These are phyloP conservation scores for Syngnathus typhle DNA, from an alignment of 2,113 vertebrate species.

Conservation along the genomic window DNA sequence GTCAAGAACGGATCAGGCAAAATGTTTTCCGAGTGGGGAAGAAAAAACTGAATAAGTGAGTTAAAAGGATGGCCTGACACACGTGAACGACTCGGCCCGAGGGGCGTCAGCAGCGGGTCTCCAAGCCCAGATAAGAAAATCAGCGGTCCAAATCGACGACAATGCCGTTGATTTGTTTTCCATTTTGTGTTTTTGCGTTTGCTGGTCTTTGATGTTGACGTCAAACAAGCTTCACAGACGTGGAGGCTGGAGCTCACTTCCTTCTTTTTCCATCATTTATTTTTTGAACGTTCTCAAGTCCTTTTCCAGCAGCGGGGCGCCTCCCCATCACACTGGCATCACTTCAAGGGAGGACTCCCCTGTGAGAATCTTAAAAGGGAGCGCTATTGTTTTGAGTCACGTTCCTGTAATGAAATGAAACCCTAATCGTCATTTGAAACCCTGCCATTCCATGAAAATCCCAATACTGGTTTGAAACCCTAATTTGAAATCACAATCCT, in stretches of 20 bases:
- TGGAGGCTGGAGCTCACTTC: conserved; percentile 5
- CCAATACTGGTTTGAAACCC: too few species aligned
- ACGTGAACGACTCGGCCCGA: conserved; percentile 5
- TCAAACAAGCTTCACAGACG: conserved; percentile 14
- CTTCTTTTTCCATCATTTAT: conserved; percentile 4
- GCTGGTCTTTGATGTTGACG: not conserved
- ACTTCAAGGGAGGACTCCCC: not conserved
- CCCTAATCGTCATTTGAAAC: not conserved
- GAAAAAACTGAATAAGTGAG: too few species aligned
- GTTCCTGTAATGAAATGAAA: not conserved
- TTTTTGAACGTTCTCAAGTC: not conserved
- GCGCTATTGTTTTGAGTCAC: not conserved
- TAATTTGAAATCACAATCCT: not conserved
- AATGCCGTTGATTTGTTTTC: conserved; percentile 30
- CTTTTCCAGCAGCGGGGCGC: conserved; percentile 12
- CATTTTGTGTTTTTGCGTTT: not conserved
- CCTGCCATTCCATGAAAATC: too few species aligned
- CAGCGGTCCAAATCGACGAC: conserved; percentile 37
- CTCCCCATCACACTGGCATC: conserved; percentile 17
- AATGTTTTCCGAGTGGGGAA: too few species aligned
- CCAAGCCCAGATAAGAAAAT: conserved; percentile 46
- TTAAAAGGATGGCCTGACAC: not conserved
- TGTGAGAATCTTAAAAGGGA: not conserved
- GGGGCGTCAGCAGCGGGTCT: conserved; percentile 45
- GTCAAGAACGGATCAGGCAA: too few species aligned